phyloP scores from a whole-genome alignment of 2,888 invertebrate genomes.

The Cantharis nigra region DNA sequence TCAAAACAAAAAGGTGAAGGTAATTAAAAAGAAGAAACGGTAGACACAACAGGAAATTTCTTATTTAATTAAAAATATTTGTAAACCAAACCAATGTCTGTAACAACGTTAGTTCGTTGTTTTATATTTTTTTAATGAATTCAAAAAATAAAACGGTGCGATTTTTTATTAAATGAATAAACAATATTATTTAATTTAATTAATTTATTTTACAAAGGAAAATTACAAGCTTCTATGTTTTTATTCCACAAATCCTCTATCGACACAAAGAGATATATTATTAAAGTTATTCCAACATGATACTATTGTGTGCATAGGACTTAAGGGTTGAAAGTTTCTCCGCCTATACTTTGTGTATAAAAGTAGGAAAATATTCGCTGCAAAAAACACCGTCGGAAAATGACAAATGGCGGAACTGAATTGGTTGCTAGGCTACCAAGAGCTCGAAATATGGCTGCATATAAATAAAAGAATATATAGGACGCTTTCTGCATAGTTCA shows the following conservation, averaged over 20 bases:
- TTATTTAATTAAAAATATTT: not conserved
- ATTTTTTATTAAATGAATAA: not conserved
- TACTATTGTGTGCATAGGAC: constrained; percentile 34
- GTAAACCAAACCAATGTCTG: not conserved
- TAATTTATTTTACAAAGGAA: not conserved
- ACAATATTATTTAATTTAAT: not conserved
- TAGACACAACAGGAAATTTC: not conserved
- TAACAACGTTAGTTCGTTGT: not conserved
- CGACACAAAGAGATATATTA: constrained; percentile 35
- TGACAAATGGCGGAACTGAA: constrained; percentile 52
- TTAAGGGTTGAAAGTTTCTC: constrained; percentile 37
- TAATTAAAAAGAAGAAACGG: too few relatives aligned
- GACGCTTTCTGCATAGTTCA: constrained; percentile 46
- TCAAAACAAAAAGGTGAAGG: too few relatives aligned
- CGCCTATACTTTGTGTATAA: constrained; percentile 44
- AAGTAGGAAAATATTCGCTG: constrained; percentile 49
- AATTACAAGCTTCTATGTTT: constrained; percentile 1
- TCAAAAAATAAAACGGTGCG: not conserved
- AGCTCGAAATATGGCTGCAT: constrained; percentile 52
- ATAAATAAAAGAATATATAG: constrained; percentile 50
- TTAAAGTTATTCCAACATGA: constrained; percentile 36
- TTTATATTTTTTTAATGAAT: not conserved
- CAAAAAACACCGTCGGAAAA: constrained; percentile 50
- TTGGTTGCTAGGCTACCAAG: constrained; percentile 49
- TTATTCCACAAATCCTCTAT: constrained; percentile 13